Percentiles rank a stretch among this genome's conserved stretches.
Evolutionary conservation across 2,888 invertebrate species (phyloP).

Genomic region (Epistrophe grossulariae): DNA sequence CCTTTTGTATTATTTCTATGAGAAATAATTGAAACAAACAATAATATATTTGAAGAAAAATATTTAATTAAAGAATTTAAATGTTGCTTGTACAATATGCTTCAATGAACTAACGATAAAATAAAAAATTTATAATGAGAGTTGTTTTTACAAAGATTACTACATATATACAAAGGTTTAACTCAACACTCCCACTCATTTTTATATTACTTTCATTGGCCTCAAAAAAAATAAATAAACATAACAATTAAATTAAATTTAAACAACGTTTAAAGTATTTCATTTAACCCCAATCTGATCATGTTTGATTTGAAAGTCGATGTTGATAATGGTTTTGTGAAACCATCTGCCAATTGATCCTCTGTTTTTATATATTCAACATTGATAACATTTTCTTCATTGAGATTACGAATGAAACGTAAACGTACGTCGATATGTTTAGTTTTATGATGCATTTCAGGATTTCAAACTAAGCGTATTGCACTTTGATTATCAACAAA

Average conservation of each 20-base stretch:
- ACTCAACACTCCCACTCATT: slow-evolving; percentile 17
- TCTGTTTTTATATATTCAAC: not conserved
- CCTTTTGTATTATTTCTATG: no score
- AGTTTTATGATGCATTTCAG: slow-evolving; percentile 9
- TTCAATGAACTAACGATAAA: no score
- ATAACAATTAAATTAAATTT: no score
- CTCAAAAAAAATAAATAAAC: not conserved
- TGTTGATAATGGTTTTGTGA: slow-evolving; percentile 9
- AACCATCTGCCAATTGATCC: slow-evolving; percentile 13
- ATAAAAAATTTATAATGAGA: not conserved
- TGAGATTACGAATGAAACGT: not conserved
- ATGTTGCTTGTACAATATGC: no score
- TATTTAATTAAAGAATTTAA: no score
- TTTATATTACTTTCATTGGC: not conserved
- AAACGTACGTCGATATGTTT: slow-evolving; percentile 1
- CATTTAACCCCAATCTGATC: not conserved
- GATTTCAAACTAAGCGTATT: slow-evolving; percentile 4
- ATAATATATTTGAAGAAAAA: no score
- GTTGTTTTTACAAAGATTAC: not conserved
- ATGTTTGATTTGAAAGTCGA: slow-evolving; percentile 6
- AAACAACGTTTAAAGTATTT: not conserved
- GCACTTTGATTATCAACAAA: not conserved
- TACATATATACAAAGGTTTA: not conserved
- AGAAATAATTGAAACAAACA: no score
- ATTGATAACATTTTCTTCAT: not conserved